Evolutionary conservation across 2,888 invertebrate genomes (phyloP).

Genomic region (Druceiella hillmani): DNA sequence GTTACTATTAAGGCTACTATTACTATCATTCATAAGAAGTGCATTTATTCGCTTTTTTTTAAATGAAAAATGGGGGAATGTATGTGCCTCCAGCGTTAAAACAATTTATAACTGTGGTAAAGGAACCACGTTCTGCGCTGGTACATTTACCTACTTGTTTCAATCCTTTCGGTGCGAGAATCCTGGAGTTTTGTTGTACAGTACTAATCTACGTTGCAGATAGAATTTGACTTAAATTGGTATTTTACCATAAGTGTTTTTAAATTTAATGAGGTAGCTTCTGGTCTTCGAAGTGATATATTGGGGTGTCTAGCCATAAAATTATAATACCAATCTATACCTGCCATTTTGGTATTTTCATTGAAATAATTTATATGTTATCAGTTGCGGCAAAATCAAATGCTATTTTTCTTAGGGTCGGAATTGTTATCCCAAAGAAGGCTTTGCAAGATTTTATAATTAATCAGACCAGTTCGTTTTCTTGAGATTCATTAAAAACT

Average conservation of each 20-base stretch:
- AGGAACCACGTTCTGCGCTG: constrained; percentile 16
- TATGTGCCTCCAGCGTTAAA: constrained; percentile 18
- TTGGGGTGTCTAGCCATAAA: constrained; percentile 19
- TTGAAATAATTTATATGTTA: constrained; percentile 19
- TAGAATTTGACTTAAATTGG: constrained; percentile 15
- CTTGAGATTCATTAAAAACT: constrained; percentile 15
- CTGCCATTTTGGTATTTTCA: constrained; percentile 18
- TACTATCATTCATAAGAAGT: no score
- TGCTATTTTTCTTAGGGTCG: constrained; percentile 19
- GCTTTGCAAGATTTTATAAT: constrained; percentile 18
- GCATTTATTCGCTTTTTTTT: no score
- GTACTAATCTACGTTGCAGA: constrained; percentile 20
- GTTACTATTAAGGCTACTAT: no score
- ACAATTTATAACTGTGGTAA: constrained; percentile 17
- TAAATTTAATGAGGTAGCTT: constrained; percentile 19
- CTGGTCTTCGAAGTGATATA: constrained; percentile 18
- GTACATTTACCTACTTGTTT: constrained; percentile 19
- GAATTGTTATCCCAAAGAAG: constrained; percentile 18
- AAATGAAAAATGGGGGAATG: no score
- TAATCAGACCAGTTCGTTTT: constrained; percentile 17
- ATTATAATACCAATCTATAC: constrained; percentile 21
- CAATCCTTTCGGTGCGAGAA: constrained; percentile 17
- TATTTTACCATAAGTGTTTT: constrained; percentile 11
- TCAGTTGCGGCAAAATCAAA: constrained; percentile 20
- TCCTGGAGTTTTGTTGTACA: constrained; percentile 17